Evolutionary conservation across 2,888 invertebrate genomes (phyloP).

Genomic region (Aradus depressus): DNA sequence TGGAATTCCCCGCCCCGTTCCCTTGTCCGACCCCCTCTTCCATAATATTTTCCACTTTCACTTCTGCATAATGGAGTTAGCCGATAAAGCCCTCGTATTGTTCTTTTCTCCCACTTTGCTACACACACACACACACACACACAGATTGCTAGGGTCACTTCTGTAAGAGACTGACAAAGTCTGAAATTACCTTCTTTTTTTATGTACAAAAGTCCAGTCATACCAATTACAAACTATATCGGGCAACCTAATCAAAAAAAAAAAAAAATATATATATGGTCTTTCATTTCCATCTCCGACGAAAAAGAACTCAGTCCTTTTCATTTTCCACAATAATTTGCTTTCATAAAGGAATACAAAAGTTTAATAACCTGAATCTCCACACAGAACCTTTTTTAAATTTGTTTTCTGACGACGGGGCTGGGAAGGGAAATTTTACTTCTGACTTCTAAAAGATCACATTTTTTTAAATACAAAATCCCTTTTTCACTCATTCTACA

Average conservation of each 20-base stretch:
- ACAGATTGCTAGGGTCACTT: constrained; percentile 1
- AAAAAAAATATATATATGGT: too few species aligned
- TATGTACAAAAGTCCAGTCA: neutral
- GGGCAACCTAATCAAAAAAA: constrained; percentile 7
- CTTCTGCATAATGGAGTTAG: constrained; percentile 3
- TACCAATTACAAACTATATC: constrained; percentile 17
- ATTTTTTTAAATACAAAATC: too few species aligned
- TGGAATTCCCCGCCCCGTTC: neutral
- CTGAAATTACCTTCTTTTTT: constrained; percentile 12
- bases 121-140: too few species aligned
- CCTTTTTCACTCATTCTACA: too few species aligned
- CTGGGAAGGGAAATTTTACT: too few species aligned
- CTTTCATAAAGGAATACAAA: too few species aligned
- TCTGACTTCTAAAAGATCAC: too few species aligned
- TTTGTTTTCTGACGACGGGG: too few species aligned
- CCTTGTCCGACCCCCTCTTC: neutral
- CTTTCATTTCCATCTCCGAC: neutral
- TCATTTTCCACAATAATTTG: constrained; percentile 7
- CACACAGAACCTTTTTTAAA: too few species aligned
- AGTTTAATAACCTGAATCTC: too few species aligned
- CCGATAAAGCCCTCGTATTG: constrained; percentile 3
- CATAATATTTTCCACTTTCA: constrained; percentile 7
- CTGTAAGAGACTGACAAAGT: constrained; percentile 11
- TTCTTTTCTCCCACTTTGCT: constrained; percentile 3
- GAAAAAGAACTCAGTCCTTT: constrained; percentile 6